phyloP scores from a whole-genome alignment of 2,113 vertebrate species.

The Campylorhamphus procurvoides region DNA sequence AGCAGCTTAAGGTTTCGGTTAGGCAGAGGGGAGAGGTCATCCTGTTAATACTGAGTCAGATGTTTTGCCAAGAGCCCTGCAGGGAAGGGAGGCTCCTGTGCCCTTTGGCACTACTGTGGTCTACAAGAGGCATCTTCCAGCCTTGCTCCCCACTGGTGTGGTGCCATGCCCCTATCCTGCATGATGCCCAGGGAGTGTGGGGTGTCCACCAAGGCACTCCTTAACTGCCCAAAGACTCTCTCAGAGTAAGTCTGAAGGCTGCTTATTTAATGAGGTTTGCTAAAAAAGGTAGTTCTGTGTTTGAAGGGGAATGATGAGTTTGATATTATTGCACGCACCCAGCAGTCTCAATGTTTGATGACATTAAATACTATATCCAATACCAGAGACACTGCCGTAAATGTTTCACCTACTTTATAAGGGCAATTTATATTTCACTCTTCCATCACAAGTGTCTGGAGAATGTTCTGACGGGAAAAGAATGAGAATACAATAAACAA shows the following conservation, averaged over 20 bases:
- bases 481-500: neutral
- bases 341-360: neutral
- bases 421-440: neutral
- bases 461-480: neutral
- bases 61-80: neutral
- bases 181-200: neutral
- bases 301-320: fast-evolving
- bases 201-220: fast-evolving
- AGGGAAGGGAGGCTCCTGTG: neutral
- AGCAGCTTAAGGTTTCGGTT: neutral
- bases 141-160: fast-evolving
- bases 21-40: neutral
- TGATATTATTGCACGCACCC: neutral
- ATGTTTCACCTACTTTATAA: neutral
- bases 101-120: fast-evolving
- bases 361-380: neutral
- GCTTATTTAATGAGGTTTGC: neutral
- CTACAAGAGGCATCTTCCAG: neutral
- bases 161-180: neutral
- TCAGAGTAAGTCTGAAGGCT: neutral
- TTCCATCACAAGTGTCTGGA: neutral
- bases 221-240: neutral
- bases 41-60: neutral
- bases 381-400: neutral
- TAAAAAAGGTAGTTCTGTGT: neutral